Evolutionary conservation across 2,888 invertebrate genomes (phyloP).

Genomic region (Eilema caniola): DNA sequence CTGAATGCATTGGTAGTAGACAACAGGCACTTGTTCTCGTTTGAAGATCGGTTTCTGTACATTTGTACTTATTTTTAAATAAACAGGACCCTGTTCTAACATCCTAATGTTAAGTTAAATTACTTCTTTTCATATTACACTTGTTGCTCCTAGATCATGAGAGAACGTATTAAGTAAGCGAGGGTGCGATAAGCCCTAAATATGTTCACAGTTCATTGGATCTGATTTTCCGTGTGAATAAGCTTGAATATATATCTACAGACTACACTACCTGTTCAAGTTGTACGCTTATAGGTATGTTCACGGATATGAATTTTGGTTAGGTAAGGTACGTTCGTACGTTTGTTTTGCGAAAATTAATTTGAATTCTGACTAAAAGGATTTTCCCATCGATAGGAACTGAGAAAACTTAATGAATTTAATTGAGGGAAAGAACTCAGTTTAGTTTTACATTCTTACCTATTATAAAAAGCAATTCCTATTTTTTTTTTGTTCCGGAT

Average conservation of each 20-base stretch:
- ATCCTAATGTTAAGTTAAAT: neutral
- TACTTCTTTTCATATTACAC: neutral
- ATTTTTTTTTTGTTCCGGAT: too few species aligned
- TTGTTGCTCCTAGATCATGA: conserved; percentile 1
- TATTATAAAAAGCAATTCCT: too few species aligned
- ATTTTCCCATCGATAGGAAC: neutral
- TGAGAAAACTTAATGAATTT: neutral
- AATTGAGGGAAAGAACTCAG: neutral
- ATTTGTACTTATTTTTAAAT: neutral
- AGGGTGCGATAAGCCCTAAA: conserved; percentile 1
- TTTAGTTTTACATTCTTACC: too few species aligned
- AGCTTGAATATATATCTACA: neutral
- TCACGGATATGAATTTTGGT: neutral
- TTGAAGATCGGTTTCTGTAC: neutral
- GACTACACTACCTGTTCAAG: neutral
- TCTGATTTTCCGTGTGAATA: neutral
- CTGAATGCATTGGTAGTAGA: neutral
- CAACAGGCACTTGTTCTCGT: neutral
- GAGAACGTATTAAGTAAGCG: neutral
- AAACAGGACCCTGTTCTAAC: too few species aligned
- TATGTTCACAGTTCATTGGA: conserved; percentile 2
- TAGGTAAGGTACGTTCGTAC: neutral
- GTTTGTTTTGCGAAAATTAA: neutral
- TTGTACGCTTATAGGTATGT: neutral
- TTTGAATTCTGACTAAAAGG: neutral